Evolutionary conservation across 2,888 invertebrate species (phyloP).

Genomic region (Minunthozetes semirufus): DNA sequence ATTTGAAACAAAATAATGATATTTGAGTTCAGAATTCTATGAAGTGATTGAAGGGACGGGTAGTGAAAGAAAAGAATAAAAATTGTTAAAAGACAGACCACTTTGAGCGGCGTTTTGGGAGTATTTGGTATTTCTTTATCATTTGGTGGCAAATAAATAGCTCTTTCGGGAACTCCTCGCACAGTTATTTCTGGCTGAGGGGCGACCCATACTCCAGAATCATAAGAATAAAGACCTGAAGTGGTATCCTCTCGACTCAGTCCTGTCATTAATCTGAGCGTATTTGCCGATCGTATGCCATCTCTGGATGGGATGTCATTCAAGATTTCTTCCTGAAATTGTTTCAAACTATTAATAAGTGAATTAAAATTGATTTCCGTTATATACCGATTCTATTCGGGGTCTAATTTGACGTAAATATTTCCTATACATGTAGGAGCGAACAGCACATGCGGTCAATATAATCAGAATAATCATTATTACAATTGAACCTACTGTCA

Average conservation of each 20-base stretch:
- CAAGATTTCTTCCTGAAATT: background rate
- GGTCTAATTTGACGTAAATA: background rate
- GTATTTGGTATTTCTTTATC: slow-evolving; percentile 38
- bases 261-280: background rate
- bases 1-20: too few relatives aligned
- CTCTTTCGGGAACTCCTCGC: slow-evolving; percentile 38
- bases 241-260: slow-evolving; percentile 37
- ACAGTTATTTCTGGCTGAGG: slow-evolving; percentile 36
- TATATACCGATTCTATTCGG: background rate
- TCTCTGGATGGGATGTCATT: background rate
- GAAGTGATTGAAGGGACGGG: too few relatives aligned
- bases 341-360: too few relatives aligned
- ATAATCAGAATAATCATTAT: background rate
- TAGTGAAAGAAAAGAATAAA: too few relatives aligned
- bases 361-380: too few relatives aligned
- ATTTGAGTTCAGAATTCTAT: too few relatives aligned
- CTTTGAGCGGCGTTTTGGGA: slow-evolving; percentile 38
- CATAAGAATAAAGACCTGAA: slow-evolving; percentile 40
- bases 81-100: slow-evolving; percentile 33
- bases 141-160: slow-evolving; percentile 39
- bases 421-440: background rate
- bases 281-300: background rate
- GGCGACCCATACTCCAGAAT: slow-evolving; percentile 40
- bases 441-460: background rate
- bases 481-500: background rate